Evolutionary conservation across 2,888 invertebrate genomes (phyloP).

Genomic region (Auanema sp.): DNA sequence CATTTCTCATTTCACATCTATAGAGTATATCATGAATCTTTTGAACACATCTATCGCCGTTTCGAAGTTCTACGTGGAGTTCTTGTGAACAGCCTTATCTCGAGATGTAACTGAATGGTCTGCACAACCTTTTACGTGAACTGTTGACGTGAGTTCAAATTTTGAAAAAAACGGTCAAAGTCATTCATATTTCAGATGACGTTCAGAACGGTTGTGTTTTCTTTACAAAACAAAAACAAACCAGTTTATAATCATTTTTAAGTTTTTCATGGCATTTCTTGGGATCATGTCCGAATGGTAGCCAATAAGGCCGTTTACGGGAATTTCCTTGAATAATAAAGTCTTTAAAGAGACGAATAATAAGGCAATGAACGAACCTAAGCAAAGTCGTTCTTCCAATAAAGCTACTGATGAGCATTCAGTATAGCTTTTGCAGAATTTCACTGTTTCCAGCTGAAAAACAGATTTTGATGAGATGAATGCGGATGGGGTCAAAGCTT

Average conservation of each 20-base stretch:
- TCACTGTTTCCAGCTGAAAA: background rate
- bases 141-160: no score
- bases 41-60: background rate
- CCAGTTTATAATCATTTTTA: constrained; percentile 45
- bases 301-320: constrained; percentile 44
- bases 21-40: background rate
- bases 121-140: background rate
- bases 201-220: no score
- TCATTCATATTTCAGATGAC: background rate
- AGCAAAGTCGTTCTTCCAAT: constrained; percentile 45
- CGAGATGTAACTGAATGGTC: constrained; percentile 1
- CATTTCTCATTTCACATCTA: background rate
- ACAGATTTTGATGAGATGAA: background rate
- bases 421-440: constrained; percentile 33
- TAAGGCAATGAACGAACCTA: constrained; percentile 19
- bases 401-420: constrained; percentile 46
- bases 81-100: background rate
- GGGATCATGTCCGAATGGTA: constrained; percentile 38
- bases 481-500: no score
- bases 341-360: background rate
- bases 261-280: constrained; percentile 44
- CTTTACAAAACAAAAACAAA: constrained; percentile 8
- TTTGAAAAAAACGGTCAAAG: background rate
- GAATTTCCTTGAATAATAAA: constrained; percentile 25
- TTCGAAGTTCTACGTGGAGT: background rate